phyloP scores from a whole-genome alignment of 1,140 invertebrate species.

The Augochlora pura region DNA sequence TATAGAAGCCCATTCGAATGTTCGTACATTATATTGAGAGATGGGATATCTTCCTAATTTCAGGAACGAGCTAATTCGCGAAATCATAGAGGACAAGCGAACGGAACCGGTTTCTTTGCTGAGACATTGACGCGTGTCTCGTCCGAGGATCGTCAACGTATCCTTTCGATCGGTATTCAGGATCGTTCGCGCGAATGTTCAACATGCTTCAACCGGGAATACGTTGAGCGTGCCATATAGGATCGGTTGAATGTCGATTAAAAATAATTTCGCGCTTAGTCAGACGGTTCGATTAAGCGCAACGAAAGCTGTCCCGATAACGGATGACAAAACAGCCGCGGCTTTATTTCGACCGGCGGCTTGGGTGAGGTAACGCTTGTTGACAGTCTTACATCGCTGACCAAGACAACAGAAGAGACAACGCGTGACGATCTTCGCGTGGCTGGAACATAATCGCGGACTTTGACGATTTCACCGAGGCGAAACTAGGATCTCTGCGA shows the following conservation, averaged over 20 bases:
- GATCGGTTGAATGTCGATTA: not conserved
- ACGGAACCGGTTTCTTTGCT: not conserved
- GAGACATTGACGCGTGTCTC: not conserved
- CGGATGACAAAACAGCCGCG: not conserved
- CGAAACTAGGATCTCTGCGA: too few relatives aligned
- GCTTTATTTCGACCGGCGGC: not conserved
- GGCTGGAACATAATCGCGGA: not conserved
- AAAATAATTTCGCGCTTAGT: conserved; percentile 15
- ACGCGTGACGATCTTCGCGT: not conserved
- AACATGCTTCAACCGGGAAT: not conserved
- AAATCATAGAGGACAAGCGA: not conserved
- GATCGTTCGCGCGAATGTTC: not conserved
- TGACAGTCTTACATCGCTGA: not conserved
- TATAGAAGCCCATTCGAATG: too few relatives aligned
- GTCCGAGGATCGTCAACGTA: not conserved
- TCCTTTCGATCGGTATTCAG: not conserved
- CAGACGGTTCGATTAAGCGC: conserved; percentile 5
- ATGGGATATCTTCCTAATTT: not conserved
- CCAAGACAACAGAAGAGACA: conserved; percentile 2
- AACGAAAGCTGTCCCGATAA: not conserved
- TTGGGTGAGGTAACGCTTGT: not conserved
- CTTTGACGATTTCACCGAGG: too few relatives aligned
- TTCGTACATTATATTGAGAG: too few relatives aligned
- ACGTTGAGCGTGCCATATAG: not conserved
- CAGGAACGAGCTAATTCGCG: not conserved